Evolutionary conservation across 2,797 vertebrate genomes (phyloP).

Genomic region (Kryptopterus vitreolus): DNA sequence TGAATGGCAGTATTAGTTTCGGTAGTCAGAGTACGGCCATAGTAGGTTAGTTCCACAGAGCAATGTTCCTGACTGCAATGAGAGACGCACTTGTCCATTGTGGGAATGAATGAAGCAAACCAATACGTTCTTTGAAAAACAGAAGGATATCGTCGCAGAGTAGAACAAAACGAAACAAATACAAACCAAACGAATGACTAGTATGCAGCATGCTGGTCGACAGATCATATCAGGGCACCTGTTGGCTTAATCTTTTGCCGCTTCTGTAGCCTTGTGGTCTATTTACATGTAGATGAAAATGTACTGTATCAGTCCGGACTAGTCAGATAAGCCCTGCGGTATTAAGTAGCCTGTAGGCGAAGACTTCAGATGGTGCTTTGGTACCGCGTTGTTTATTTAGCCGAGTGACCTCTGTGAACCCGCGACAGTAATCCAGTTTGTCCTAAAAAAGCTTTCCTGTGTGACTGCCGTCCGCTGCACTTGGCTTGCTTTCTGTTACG

Average conservation of each 20-base stretch:
- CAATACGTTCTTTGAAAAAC: not conserved
- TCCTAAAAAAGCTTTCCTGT: slow-evolving; percentile 63
- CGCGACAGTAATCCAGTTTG: slow-evolving; percentile 52
- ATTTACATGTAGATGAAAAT: slow-evolving; percentile 16
- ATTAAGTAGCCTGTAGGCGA: slow-evolving; percentile 44
- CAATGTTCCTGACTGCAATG: not conserved
- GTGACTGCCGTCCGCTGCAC: slow-evolving; percentile 41
- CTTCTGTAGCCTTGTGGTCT: slow-evolving; percentile 9
- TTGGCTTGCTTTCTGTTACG: slow-evolving; percentile 55
- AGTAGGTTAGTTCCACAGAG: not conserved
- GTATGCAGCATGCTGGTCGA: not conserved
- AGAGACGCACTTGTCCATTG: not conserved
- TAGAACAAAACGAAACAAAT: not conserved
- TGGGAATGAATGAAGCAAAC: not conserved
- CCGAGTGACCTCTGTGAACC: slow-evolving; percentile 12
- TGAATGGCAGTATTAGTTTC: slow-evolving; percentile 64
- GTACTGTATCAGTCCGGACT: slow-evolving; percentile 14
- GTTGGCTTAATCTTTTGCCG: not conserved
- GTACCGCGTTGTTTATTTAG: slow-evolving; percentile 32
- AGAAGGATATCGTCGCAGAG: not conserved
- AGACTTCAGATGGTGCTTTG: slow-evolving; percentile 38
- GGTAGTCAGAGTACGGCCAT: slow-evolving; percentile 2
- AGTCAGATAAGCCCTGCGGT: slow-evolving; percentile 36
- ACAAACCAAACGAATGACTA: not conserved
- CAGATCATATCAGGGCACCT: not conserved